phyloP scores from a whole-genome alignment of 1,140 invertebrate genomes.

The Pseudomyrmex flavicornis region DNA sequence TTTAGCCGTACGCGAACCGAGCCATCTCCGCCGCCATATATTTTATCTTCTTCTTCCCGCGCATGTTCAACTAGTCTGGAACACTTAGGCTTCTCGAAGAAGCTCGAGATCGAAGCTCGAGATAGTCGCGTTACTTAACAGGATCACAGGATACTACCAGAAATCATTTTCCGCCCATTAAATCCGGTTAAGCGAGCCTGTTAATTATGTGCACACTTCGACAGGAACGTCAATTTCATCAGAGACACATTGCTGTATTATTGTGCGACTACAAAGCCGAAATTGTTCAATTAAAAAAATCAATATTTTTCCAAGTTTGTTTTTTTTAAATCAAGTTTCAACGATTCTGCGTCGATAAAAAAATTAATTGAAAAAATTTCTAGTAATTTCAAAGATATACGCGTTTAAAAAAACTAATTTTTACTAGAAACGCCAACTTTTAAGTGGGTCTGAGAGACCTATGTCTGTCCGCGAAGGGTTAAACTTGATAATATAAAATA shows the following conservation, averaged over 20 bases:
- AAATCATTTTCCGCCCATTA: slow-evolving; percentile 1
- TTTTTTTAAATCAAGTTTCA: too few species aligned
- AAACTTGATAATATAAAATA: not conserved
- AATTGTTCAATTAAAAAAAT: not conserved
- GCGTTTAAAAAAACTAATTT: too few species aligned
- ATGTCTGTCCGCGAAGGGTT: too few species aligned
- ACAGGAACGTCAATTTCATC: not conserved
- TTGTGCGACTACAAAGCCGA: too few species aligned
- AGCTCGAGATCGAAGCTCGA: not conserved
- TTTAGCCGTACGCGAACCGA: slow-evolving; percentile 50
- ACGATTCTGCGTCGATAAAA: too few species aligned
- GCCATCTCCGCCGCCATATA: slow-evolving; percentile 18
- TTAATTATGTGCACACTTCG: slow-evolving; percentile 3
- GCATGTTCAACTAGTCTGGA: not conserved
- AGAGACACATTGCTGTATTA: not conserved
- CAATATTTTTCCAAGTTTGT: too few species aligned
- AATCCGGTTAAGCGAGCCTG: slow-evolving; percentile 5
- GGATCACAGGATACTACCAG: not conserved
- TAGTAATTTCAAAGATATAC: too few species aligned
- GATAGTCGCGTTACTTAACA: slow-evolving; percentile 15
- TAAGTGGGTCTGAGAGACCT: too few species aligned
- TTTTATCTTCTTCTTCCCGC: slow-evolving; percentile 10
- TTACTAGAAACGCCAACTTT: too few species aligned
- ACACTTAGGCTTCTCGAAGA: not conserved
- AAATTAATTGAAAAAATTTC: too few species aligned